These are phyloP conservation scores for Hypselothyrea guttata DNA, from an alignment of 2,888 invertebrate species.

Conservation along the genomic window DNA sequence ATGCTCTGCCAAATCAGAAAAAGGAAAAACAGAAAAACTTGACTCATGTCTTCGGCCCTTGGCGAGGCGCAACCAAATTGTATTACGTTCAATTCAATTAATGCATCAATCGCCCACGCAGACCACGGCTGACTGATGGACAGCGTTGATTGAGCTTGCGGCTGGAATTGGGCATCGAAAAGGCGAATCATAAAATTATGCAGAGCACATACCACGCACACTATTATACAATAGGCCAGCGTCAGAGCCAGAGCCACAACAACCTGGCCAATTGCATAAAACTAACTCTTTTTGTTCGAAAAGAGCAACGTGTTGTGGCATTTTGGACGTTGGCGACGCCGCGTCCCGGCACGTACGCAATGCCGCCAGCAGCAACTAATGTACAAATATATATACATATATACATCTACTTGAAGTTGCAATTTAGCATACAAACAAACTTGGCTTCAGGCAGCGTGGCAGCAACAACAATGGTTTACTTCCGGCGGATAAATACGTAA, in stretches of 20 bases:
- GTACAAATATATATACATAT: too few species aligned
- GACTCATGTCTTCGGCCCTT: slow-evolving; percentile 57
- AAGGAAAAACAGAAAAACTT: slow-evolving; percentile 32
- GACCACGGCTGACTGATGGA: slow-evolving; percentile 8
- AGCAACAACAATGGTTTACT: slow-evolving; percentile 65
- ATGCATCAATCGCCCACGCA: slow-evolving; percentile 68
- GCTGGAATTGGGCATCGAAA: slow-evolving; percentile 45
- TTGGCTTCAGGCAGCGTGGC: slow-evolving; percentile 40
- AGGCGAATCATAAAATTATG: slow-evolving; percentile 71
- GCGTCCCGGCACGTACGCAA: slow-evolving; percentile 68
- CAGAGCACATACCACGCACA: slow-evolving; percentile 73
- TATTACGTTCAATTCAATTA: slow-evolving; percentile 76
- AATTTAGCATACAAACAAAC: slow-evolving; percentile 73
- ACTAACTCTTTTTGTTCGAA: slow-evolving; percentile 58
- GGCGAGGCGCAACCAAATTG: slow-evolving; percentile 57
- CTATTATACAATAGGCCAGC: slow-evolving; percentile 72
- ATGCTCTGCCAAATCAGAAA: slow-evolving; percentile 15
- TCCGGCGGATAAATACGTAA: slow-evolving; percentile 78
- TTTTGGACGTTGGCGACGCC: slow-evolving; percentile 61
- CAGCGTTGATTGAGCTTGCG: slow-evolving; percentile 36
- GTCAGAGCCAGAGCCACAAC: slow-evolving; percentile 19
- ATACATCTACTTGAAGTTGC: too few species aligned
- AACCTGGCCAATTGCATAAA: slow-evolving; percentile 68
- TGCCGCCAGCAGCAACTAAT: slow-evolving; percentile 52
- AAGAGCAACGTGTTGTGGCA: slow-evolving; percentile 39